phyloP scores from a whole-genome alignment of 1,140 invertebrate genomes.

The Heliconius hermathena region DNA sequence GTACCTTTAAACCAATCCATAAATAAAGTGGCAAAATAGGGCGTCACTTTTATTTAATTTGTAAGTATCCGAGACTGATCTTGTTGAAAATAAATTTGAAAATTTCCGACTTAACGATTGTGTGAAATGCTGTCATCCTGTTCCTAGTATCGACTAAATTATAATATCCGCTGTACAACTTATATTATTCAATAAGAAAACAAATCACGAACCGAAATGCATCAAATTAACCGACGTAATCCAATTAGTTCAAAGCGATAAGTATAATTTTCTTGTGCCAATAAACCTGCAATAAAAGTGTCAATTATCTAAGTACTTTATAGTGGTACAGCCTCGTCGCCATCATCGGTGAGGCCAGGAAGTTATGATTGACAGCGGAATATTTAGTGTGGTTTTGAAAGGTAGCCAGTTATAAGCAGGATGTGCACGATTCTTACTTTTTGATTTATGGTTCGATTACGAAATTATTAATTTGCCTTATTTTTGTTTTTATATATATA shows the following conservation, averaged over 20 bases:
- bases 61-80: too few species aligned
- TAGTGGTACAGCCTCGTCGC: constrained; percentile 23
- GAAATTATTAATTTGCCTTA: background rate
- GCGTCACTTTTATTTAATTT: too few species aligned
- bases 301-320: constrained; percentile 29
- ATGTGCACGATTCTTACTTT: background rate
- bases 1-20: too few species aligned
- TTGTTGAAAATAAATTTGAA: background rate
- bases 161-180: constrained; percentile 1
- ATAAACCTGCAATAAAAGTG: constrained; percentile 30
- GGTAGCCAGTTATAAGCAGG: constrained; percentile 12
- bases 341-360: constrained; percentile 16
- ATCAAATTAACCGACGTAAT: constrained; percentile 2
- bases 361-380: constrained; percentile 21
- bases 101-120: background rate
- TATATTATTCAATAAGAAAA: constrained; percentile 5
- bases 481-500: background rate
- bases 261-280: constrained; percentile 18
- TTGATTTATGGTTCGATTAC: background rate
- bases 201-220: background rate
- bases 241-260: constrained; percentile 11
- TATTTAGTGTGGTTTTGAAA: constrained; percentile 15
- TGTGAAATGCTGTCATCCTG: background rate
- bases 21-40: background rate
- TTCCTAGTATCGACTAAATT: constrained; percentile 4